A percentile compares a stretch with the other conserved stretches of the same genome.
These are phyloP conservation scores for Endotricha flammealis DNA, from an alignment of 2,888 invertebrate genomes.

Conservation along the genomic window DNA sequence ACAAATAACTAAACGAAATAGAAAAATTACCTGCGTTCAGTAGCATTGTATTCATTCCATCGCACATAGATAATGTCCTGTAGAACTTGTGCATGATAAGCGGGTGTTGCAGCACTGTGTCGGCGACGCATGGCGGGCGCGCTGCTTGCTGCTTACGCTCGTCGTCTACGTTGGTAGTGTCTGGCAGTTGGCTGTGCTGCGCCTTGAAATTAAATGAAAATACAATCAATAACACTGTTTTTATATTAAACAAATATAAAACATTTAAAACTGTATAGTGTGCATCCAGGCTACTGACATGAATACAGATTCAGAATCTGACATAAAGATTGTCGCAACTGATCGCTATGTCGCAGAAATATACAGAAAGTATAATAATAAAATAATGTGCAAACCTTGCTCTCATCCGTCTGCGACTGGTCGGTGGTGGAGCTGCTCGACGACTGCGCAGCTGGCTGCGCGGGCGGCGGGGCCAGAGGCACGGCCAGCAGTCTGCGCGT, in stretches of 20 bases:
- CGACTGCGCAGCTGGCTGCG: constrained; percentile 26
- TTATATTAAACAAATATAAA: too few species aligned
- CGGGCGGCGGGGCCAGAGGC: constrained; percentile 49
- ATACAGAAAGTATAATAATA: too few species aligned
- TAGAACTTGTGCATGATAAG: constrained; percentile 90
- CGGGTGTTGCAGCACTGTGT: constrained; percentile 86
- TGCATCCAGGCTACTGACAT: too few species aligned
- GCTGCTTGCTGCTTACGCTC: constrained; percentile 67
- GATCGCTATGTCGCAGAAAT: too few species aligned
- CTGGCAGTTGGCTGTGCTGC: constrained; percentile 40
- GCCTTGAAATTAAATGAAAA: too few species aligned
- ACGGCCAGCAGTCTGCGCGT: constrained; percentile 78
- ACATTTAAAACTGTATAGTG: too few species aligned
- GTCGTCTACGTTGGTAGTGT: constrained; percentile 61
- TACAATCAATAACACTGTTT: too few species aligned
- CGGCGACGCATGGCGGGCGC: constrained; percentile 84
- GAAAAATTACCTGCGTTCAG: constrained; percentile 40
- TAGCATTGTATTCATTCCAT: constrained; percentile 46
- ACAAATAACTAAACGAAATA: constrained; percentile 39
- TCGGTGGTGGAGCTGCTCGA: constrained; percentile 30
- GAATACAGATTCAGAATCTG: too few species aligned
- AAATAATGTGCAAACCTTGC: too few species aligned
- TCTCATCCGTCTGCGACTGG: constrained; percentile 88
- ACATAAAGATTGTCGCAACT: too few species aligned
- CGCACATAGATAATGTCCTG: constrained; percentile 87